These are phyloP conservation scores for Tubiluchus corallicola DNA, from an alignment of 2,888 invertebrate genomes.

Conservation along the genomic window DNA sequence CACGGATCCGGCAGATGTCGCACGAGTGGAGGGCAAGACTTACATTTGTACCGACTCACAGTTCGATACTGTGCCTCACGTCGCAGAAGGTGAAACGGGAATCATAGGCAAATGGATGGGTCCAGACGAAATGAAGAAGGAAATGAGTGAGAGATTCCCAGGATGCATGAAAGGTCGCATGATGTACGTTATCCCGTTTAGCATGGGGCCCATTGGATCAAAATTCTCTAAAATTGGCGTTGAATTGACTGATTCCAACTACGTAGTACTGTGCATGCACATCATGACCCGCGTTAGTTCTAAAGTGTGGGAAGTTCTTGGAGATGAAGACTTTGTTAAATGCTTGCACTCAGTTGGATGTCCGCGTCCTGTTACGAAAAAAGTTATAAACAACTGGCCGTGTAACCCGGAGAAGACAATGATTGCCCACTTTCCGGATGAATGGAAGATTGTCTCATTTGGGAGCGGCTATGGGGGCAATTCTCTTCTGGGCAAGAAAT, in stretches of 20 bases:
- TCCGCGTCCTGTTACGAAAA: conserved; percentile 15
- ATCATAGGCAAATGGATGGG: conserved; percentile 18
- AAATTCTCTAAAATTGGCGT: conserved; percentile 18
- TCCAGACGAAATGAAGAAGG: conserved; percentile 13
- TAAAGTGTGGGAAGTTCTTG: conserved; percentile 12
- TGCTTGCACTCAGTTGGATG: conserved; percentile 18
- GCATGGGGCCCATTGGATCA: conserved; percentile 19
- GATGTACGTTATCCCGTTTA: conserved; percentile 20
- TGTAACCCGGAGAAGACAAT: conserved; percentile 16
- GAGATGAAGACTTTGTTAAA: conserved; percentile 16
- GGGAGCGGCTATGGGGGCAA: conserved; percentile 20
- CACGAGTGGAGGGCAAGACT: conserved; percentile 19
- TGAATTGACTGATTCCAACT: conserved; percentile 19
- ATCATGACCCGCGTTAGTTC: conserved; percentile 18
- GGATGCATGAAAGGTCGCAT: conserved; percentile 19
- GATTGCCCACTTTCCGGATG: conserved; percentile 17
- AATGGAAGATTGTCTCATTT: conserved; percentile 16
- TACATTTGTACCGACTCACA: conserved; percentile 16
- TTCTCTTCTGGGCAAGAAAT: conserved; percentile 20
- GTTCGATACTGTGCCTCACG: conserved; percentile 15
- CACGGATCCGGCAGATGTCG: conserved; percentile 19
- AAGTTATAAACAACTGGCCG: conserved; percentile 19
- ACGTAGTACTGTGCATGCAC: conserved; percentile 18
- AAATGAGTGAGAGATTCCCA: conserved; percentile 14
- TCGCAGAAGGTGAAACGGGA: conserved; percentile 14